Percentiles rank a stretch among this genome's conserved stretches.
Conservation (phyloP, 2,888 invertebrate species). For the Microdon myrmicae region DNA sequence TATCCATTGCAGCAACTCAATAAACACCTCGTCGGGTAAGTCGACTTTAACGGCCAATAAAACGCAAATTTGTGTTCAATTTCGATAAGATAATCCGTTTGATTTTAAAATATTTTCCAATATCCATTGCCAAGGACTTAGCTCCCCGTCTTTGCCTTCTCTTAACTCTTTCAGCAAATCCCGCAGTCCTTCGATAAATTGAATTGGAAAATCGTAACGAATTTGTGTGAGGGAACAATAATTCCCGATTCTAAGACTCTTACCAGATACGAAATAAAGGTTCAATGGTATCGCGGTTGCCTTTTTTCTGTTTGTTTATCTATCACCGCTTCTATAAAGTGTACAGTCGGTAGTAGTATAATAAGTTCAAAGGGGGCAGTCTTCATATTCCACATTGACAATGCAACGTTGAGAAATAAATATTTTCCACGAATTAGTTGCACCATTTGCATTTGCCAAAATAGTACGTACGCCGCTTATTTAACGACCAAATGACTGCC, state of each 20-base stretch:
- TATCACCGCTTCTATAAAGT: too few species aligned
- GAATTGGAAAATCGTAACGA: constrained; percentile 39
- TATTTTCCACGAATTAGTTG: constrained; percentile 23
- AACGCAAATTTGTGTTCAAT: constrained; percentile 36
- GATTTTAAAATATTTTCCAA: constrained; percentile 47
- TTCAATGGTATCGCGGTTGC: too few species aligned
- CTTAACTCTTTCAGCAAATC: constrained; percentile 16
- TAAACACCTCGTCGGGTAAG: constrained; percentile 43
- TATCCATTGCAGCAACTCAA: constrained; percentile 16
- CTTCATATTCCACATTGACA: too few species aligned
- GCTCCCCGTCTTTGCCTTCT: constrained; percentile 13
- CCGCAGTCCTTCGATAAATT: constrained; percentile 30
- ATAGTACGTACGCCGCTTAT: constrained; percentile 26
- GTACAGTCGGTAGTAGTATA: too few species aligned
- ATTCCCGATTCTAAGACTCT: constrained; percentile 22
- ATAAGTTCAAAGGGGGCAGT: too few species aligned
- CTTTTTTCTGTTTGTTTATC: too few species aligned
- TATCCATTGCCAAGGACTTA: constrained; percentile 11
- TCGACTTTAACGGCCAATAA: constrained; percentile 45
- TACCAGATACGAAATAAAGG: constrained; percentile 1
- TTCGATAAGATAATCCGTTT: constrained; percentile 41
- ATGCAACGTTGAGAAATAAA: constrained; percentile 21
- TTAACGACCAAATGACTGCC: constrained; percentile 43
- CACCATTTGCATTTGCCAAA: constrained; percentile 20
- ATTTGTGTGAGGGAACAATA: constrained; percentile 41